Conservation (phyloP, 2,797 vertebrate genomes). For the Threskiornis aethiopicus region DNA sequence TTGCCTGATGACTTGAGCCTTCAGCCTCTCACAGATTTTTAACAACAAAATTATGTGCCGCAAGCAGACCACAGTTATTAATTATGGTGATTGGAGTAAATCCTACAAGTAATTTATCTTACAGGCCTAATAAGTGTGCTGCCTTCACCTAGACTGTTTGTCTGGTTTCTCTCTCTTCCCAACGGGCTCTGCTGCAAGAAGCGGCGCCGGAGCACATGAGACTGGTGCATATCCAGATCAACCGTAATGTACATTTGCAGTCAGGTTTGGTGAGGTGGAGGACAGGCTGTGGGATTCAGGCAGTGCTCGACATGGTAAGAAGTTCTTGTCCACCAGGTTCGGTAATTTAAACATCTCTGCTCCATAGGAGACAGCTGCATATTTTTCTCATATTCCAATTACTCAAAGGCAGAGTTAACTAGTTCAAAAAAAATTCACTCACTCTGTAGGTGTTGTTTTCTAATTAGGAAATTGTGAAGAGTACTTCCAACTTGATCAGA, state of each 20-base stretch:
- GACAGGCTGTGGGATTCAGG: not conserved
- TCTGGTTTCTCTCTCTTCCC: not conserved
- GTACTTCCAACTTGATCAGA: not conserved
- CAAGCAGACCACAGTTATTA: not conserved
- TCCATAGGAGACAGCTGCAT: not conserved
- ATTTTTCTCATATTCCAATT: not conserved
- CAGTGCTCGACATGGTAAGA: not conserved
- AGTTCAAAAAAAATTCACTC: not conserved
- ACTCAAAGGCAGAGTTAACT: not conserved
- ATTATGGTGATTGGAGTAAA: not conserved
- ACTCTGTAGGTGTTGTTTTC: not conserved
- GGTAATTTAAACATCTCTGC: not conserved
- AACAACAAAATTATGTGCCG: not conserved
- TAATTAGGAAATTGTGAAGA: not conserved
- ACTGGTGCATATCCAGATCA: not conserved
- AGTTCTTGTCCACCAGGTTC: not conserved
- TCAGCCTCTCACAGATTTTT: not conserved
- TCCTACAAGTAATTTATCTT: not conserved
- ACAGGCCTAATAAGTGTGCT: not conserved
- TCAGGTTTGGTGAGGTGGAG: not conserved
- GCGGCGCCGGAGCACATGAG: not conserved
- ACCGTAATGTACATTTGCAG: accelerated
- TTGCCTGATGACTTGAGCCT: not conserved
- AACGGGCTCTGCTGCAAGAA: not conserved
- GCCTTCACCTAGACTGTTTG: not conserved